A percentile compares a stretch with the other conserved stretches of the same genome.
Conservation (phyloP, 2,888 invertebrate species). For the Lycocerus yunnanus region DNA sequence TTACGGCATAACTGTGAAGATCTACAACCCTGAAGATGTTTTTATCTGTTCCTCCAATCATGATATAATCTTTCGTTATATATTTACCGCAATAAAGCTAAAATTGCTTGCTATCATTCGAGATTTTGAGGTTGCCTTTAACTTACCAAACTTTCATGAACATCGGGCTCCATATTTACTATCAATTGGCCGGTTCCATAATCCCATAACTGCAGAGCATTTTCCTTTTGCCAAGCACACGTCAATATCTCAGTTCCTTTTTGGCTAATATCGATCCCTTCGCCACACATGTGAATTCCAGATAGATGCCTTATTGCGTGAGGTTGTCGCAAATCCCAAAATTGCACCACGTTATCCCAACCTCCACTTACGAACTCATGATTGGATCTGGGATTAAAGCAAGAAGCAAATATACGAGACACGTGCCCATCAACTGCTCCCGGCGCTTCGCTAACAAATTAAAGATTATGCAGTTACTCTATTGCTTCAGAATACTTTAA, state of each 20-base stretch:
- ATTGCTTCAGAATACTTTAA: too few species aligned
- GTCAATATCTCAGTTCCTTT: conserved; percentile 52
- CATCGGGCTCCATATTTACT: conserved; percentile 63
- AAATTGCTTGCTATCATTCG: conserved; percentile 31
- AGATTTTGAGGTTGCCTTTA: background rate
- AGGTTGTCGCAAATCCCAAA: conserved; percentile 71
- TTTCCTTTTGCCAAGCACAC: conserved; percentile 67
- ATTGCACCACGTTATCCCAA: conserved; percentile 69
- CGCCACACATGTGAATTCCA: conserved; percentile 69
- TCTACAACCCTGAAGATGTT: conserved; percentile 67
- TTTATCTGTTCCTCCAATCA: conserved; percentile 65
- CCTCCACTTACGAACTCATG: conserved; percentile 71
- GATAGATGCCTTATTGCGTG: conserved; percentile 62
- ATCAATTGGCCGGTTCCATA: conserved; percentile 68
- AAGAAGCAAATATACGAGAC: conserved; percentile 67
- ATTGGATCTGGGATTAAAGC: conserved; percentile 67
- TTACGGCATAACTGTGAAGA: conserved; percentile 62
- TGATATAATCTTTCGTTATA: conserved; percentile 61
- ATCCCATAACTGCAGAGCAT: conserved; percentile 68
- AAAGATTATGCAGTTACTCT: background rate
- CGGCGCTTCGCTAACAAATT: conserved; percentile 16
- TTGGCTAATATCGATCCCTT: conserved; percentile 65
- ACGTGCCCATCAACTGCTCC: conserved; percentile 62
- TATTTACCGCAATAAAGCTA: conserved; percentile 68
- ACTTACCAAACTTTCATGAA: conserved; percentile 44